phyloP scores from a whole-genome alignment of 2,888 invertebrate genomes.

The Operophtera brumata region DNA sequence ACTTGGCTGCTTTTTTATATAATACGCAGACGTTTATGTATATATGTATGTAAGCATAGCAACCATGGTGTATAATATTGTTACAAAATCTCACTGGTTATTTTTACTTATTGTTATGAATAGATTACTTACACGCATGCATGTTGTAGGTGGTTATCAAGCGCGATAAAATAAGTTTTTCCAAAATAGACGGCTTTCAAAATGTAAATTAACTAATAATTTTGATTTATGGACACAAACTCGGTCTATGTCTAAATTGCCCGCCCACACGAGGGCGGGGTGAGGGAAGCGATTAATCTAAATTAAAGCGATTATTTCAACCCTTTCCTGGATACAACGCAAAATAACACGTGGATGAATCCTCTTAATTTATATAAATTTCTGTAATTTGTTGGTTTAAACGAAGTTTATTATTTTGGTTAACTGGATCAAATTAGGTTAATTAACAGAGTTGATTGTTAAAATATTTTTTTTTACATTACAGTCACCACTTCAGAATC shows the following conservation, averaged over 20 bases:
- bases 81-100: too few species aligned
- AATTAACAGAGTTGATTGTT: not conserved
- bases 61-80: too few species aligned
- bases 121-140: too few species aligned
- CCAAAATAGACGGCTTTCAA: slow-evolving; percentile 18
- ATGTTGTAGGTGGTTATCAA: too few species aligned
- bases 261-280: slow-evolving; percentile 48
- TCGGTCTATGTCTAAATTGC: slow-evolving; percentile 45
- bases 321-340: slow-evolving; percentile 58
- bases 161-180: not conserved
- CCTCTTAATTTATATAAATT: slow-evolving; percentile 35
- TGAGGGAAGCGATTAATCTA: slow-evolving; percentile 63
- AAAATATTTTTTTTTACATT: not conserved
- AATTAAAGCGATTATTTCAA: slow-evolving; percentile 65
- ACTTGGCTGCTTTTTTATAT: too few species aligned
- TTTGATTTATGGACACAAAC: slow-evolving; percentile 46
- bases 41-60: too few species aligned
- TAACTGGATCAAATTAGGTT: slow-evolving; percentile 10
- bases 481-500: not conserved
- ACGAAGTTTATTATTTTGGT: slow-evolving; percentile 11
- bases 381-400: slow-evolving; percentile 16
- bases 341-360: slow-evolving; percentile 38
- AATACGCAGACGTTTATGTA: too few species aligned
- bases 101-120: too few species aligned
- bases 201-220: slow-evolving; percentile 35